Base-by-base conservation (phyloP, 1,140 invertebrate species). In the Riptortus pedestris region DNA sequence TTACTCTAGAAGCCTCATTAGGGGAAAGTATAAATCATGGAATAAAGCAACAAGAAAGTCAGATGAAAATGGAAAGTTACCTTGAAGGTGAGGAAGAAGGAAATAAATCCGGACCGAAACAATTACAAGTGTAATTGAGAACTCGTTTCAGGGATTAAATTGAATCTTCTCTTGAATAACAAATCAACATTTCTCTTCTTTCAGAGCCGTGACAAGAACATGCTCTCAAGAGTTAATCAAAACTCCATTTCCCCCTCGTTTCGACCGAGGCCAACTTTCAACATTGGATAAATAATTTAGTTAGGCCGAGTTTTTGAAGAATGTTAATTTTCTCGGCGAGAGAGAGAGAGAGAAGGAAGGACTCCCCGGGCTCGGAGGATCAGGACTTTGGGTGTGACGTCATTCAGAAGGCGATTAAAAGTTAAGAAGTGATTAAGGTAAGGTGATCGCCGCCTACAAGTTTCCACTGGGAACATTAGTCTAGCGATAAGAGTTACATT, bases 221-320 rank as follows among this genome's bases (percentile, higher is more conserved):
- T 55, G 18, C 51, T 24, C 24, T 18, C 7, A 27, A 9, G n/a
- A 55, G 22, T 16, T 20, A 48, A 48, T 38, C 31, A 38, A 38
- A 38, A 38, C 31, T 38, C 31, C n/a, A n/a, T n/a, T n/a, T 38
- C 31, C 14, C 14, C 31, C 31, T 7, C 5, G 31, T 5, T 7
- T 5, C 5, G n/a, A 14, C 31, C 31, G 31, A 38, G 14, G 31
- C 31, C 31, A 38, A 38, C 31, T 38, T 20, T 48, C 24, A 12
- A 26, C 51, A 26, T 47, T 55, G 14, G 51, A 55, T 55, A 55
- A 55, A 55, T 55, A 55, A 55, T 55, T 55, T 55, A 55, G 51
- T 55, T 55, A 55, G 51, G 18, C 24, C 51, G 51, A 38, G 31
- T 38, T 38, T 38, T 38, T 38, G 51, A 55, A 55, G 51, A 55